Percentiles rank a stretch among this genome's conserved stretches.
Conservation (phyloP, 2,113 vertebrate species). For the Neopipo cinnamomea region DNA sequence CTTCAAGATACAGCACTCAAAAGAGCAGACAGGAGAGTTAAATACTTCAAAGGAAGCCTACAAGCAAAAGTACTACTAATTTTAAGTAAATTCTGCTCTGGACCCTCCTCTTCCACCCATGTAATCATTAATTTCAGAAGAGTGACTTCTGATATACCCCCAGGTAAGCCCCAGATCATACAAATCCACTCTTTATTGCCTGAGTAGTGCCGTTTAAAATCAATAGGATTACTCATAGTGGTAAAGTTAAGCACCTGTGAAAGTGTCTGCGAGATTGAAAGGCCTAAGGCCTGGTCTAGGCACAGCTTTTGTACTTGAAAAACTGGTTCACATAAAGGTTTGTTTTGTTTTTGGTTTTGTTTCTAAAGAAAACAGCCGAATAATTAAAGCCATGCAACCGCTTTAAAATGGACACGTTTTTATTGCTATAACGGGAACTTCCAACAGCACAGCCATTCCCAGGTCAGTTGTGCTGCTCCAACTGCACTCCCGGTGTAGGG, state of each 20-base stretch:
- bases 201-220: neutral
- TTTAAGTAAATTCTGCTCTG: neutral
- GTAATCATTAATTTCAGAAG: conserved; percentile 4
- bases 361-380: conserved; percentile 52
- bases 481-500: neutral
- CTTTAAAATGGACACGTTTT: neutral
- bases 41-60: neutral
- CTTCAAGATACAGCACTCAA: neutral
- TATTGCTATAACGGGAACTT: neutral
- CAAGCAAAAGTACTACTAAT: neutral
- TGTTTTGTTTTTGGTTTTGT: conserved; percentile 24
- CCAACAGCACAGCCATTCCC: neutral
- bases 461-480: neutral
- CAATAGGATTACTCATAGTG: conserved; percentile 36
- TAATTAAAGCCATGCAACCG: conserved; percentile 28
- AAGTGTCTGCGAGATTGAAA: neutral
- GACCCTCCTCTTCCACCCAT: neutral
- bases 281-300: neutral
- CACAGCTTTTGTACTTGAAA: conserved; percentile 21
- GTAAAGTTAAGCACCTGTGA: conserved; percentile 45
- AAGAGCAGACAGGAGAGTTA: neutral
- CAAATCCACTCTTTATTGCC: conserved; percentile 37
- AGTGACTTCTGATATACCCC: neutral
- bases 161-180: neutral
- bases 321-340: conserved; percentile 32